phyloP scores from a whole-genome alignment of 2,888 invertebrate species.

The Macrosiphum euphorbiae region DNA sequence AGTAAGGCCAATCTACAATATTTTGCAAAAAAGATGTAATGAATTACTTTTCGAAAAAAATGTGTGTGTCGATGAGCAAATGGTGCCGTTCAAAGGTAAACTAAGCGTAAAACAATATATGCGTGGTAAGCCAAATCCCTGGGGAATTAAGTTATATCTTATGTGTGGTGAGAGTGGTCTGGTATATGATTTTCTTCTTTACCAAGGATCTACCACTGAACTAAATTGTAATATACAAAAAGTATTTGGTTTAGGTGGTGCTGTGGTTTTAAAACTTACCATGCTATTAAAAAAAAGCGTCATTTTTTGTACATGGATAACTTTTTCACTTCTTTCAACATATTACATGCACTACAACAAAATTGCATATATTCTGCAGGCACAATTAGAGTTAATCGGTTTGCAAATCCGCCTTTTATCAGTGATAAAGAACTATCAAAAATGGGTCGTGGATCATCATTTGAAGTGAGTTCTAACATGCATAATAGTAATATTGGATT shows the following conservation, averaged over 20 bases:
- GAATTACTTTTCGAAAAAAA: not conserved
- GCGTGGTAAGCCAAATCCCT: not conserved
- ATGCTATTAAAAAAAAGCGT: not conserved
- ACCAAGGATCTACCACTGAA: not conserved
- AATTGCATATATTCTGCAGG: conserved; percentile 41
- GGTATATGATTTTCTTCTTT: conserved; percentile 14
- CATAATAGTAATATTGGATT: conserved; percentile 43
- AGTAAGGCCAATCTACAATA: not conserved
- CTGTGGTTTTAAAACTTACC: conserved; percentile 28
- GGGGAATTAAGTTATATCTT: conserved; percentile 22
- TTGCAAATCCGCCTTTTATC: conserved; percentile 37
- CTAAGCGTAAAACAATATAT: not conserved
- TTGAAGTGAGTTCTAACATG: conserved; percentile 7
- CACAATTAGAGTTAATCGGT: conserved; percentile 53
- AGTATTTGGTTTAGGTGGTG: conserved; percentile 28
- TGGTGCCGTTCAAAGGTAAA: conserved; percentile 5
- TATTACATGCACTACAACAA: not conserved
- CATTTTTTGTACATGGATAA: conserved; percentile 47
- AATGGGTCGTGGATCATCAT: conserved; percentile 5
- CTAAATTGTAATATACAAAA: not conserved
- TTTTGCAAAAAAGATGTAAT: too few relatives aligned
- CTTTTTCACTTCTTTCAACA: conserved; percentile 44
- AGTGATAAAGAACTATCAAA: conserved; percentile 43
- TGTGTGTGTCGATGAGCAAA: not conserved
- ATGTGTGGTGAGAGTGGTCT: not conserved